Conservation (phyloP, 1,140 invertebrate genomes). For the Bombus sibiricus region DNA sequence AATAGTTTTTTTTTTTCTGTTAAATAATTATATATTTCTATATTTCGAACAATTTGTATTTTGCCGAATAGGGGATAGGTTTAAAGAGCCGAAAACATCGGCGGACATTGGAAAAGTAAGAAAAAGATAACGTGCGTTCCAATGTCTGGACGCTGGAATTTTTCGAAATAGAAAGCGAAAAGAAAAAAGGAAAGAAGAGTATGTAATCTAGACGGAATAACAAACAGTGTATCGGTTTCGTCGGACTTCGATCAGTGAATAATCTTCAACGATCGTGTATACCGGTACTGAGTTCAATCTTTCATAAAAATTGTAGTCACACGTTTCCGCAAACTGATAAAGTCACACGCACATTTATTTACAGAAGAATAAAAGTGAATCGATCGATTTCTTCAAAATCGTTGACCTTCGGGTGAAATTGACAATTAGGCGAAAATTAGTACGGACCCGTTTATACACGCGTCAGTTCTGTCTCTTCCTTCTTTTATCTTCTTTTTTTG, state of each 20-base stretch:
- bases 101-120: background rate
- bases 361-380: conserved; percentile 40
- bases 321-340: conserved; percentile 35
- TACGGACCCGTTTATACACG: conserved; percentile 27
- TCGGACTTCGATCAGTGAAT: conserved; percentile 20
- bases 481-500: background rate
- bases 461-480: background rate
- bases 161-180: conserved; percentile 13
- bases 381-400: conserved; percentile 16
- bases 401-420: conserved; percentile 45
- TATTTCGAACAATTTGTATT: conserved; percentile 22
- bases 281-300: conserved; percentile 51
- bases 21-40: conserved; percentile 39
- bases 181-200: background rate
- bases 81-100: conserved; percentile 5
- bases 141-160: background rate
- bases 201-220: conserved; percentile 6
- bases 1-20: background rate
- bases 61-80: conserved; percentile 6
- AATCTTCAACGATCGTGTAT: conserved; percentile 8
- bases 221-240: background rate
- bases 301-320: conserved; percentile 44
- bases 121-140: background rate
- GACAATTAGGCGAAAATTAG: conserved; percentile 52
- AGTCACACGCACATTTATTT: conserved; percentile 50